A percentile compares a stretch with the other conserved stretches of the same genome.
Conservation (phyloP, 2,797 vertebrate genomes). For the Acipenser ruthenus region DNA sequence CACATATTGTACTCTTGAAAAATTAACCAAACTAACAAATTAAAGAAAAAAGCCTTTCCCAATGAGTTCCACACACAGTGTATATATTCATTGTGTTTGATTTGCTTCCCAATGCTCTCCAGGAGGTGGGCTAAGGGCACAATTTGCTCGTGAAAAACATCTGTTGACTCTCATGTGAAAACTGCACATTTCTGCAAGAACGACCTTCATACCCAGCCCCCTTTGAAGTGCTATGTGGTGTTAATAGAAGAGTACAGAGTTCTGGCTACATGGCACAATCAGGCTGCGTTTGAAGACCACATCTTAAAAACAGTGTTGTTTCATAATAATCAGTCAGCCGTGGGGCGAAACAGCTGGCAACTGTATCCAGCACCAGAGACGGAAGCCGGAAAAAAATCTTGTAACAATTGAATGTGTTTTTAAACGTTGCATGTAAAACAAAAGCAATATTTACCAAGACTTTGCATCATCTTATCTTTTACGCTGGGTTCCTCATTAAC, state of each 20-base stretch:
- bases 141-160: constrained; percentile 13
- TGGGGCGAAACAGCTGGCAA: too few species aligned
- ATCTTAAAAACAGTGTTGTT: too few species aligned
- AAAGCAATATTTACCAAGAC: too few species aligned
- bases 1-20: background rate
- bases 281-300: too few species aligned
- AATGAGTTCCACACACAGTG: constrained; percentile 18
- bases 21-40: constrained; percentile 6
- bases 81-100: constrained; percentile 5
- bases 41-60: constrained; percentile 13
- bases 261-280: too few species aligned
- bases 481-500: too few species aligned
- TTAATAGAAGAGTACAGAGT: constrained; percentile 1
- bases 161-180: constrained; percentile 9
- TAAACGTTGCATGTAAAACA: too few species aligned
- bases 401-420: too few species aligned
- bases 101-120: background rate
- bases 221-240: background rate
- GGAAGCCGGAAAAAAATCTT: too few species aligned
- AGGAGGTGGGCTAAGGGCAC: constrained; percentile 9
- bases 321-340: too few species aligned
- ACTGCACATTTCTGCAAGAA: background rate
- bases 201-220: background rate
- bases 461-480: too few species aligned
- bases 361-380: too few species aligned